Evolutionary conservation across 2,888 invertebrate genomes (phyloP).

Genomic region (Clostera curtula): DNA sequence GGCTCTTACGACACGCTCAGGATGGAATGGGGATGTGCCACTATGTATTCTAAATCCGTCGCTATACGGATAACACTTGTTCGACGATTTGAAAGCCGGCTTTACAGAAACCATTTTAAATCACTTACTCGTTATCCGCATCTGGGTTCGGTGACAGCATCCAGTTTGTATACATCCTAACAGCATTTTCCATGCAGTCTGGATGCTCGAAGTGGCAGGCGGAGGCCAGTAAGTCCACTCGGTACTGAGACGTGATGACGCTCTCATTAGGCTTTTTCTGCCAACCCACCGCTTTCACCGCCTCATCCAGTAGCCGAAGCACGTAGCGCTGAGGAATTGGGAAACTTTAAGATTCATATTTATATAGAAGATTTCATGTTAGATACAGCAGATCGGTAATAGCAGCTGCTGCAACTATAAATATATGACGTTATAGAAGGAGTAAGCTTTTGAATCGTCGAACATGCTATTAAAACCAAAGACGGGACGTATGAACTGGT

Average conservation of each 20-base stretch:
- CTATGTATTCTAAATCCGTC: too few species aligned
- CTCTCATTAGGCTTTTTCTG: conserved; percentile 76
- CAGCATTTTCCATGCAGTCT: conserved; percentile 84
- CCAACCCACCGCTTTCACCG: conserved; percentile 83
- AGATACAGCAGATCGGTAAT: too few species aligned
- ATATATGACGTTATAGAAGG: too few species aligned
- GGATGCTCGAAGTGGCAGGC: conserved; percentile 85
- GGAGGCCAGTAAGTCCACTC: conserved; percentile 81
- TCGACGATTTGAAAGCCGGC: too few species aligned
- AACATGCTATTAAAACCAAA: too few species aligned
- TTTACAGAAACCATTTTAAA: background rate
- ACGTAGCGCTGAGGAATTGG: conserved; percentile 79
- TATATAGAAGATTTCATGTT: too few species aligned
- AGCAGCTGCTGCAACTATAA: too few species aligned
- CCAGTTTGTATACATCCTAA: conserved; percentile 84
- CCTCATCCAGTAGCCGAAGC: conserved; percentile 76
- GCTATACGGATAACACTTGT: too few species aligned
- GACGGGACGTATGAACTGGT: too few species aligned
- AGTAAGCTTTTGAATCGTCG: too few species aligned
- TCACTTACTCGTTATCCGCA: conserved; percentile 81
- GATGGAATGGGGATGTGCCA: too few species aligned
- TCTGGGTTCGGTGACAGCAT: conserved; percentile 82
- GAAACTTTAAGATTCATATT: background rate
- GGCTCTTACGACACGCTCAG: too few species aligned
- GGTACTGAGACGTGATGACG: conserved; percentile 80